These are phyloP conservation scores for Nestor notabilis DNA, from an alignment of 2,113 vertebrate genomes.

Conservation along the genomic window DNA sequence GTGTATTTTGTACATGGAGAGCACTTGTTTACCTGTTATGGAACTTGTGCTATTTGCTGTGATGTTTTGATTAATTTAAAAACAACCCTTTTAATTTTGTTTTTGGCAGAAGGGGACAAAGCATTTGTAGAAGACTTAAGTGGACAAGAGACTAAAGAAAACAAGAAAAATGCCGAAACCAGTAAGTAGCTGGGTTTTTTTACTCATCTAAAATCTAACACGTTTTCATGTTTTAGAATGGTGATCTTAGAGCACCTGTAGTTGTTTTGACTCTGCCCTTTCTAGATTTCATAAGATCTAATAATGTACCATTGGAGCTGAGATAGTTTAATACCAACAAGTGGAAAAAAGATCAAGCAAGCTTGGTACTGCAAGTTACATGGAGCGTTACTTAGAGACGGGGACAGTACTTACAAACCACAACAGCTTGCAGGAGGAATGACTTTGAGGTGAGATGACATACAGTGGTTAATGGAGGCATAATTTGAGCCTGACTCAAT, in stretches of 20 bases:
- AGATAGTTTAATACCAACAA: not conserved
- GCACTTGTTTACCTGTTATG: not conserved
- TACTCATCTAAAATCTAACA: not conserved
- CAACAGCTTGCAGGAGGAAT: not conserved
- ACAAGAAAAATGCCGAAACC: constrained; percentile 70
- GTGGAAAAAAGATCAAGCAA: not conserved
- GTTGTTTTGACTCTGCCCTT: not conserved
- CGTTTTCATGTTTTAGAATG: not conserved
- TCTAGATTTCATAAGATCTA: not conserved
- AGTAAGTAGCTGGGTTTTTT: constrained; percentile 48
- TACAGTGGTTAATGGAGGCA: not conserved
- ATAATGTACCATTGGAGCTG: not conserved
- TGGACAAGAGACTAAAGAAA: not conserved
- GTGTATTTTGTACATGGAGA: not conserved
- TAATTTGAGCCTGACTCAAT: not conserved
- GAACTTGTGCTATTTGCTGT: not conserved
- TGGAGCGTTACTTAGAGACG: not conserved
- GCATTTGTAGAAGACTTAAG: not conserved
- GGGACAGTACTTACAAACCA: not conserved
- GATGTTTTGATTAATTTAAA: not conserved
- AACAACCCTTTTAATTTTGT: not conserved
- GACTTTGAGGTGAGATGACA: not conserved
- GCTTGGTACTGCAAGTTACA: not conserved
- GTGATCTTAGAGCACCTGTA: not conserved
- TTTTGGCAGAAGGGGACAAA: constrained; percentile 23